Evolutionary conservation across 2,797 vertebrate genomes (phyloP).

Genomic region (Acanthornis magna): DNA sequence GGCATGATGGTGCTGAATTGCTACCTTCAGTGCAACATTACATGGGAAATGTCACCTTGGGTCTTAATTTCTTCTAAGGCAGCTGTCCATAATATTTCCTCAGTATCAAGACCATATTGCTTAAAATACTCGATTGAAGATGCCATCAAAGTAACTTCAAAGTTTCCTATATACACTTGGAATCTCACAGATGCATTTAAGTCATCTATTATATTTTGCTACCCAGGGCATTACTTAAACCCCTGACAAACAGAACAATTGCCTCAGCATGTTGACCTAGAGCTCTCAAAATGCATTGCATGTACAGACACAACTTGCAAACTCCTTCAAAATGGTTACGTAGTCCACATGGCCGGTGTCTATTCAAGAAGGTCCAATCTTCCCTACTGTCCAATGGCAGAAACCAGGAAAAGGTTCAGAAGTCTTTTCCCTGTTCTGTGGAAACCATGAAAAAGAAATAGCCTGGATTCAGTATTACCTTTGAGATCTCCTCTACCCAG

Average conservation of each 20-base stretch:
- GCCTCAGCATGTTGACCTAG: background rate
- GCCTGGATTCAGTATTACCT: background rate
- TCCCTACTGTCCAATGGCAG: background rate
- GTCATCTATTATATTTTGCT: background rate
- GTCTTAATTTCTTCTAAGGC: background rate
- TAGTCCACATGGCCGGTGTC: fast-evolving
- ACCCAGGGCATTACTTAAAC: background rate
- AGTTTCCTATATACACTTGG: background rate
- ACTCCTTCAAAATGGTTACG: fast-evolving
- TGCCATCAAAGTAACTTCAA: background rate
- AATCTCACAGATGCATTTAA: background rate
- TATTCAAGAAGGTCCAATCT: background rate
- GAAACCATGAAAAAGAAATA: background rate
- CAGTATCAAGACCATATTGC: background rate
- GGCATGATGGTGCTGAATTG: background rate
- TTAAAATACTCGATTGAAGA: background rate
- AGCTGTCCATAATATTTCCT: conserved; percentile 8
- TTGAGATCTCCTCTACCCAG: background rate
- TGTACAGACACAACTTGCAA: background rate
- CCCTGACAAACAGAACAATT: background rate
- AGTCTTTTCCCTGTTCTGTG: background rate
- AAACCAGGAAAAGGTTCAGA: background rate
- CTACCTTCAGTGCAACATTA: background rate
- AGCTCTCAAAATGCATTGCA: background rate
- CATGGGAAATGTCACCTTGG: background rate